Evolutionary conservation across 2,888 invertebrate species (phyloP), one percentile per base, ranked within the genome.

Genomic region (Philereme transversata): DNA sequence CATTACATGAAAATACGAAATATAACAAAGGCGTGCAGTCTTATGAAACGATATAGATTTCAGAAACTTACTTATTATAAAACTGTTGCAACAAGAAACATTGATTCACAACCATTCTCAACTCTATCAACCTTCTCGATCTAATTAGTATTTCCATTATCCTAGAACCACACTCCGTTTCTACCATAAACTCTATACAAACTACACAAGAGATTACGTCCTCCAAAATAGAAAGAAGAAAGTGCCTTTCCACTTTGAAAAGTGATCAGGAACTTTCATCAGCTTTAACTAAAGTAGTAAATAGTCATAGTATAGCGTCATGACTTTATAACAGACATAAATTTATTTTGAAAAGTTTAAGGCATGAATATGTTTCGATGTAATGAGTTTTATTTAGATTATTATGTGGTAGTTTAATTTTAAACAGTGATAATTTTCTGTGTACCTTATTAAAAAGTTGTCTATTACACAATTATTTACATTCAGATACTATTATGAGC

Each of bases 81-180:
- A 81, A 79, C 74, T 76, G 81, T 75, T 70, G 78, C 81, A 87
- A 86, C 87, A 85, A 84, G 81, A 83, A 82, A 79, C 76, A 79
- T 75, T 77, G 80, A 79, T 77, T 79, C 87, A 87, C 87, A 87
- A 87, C 87, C 87, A 79, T 86, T 80, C 84, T 79, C 82, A 73
- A 78, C 71, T 74, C 76, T 81, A 80, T 75, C 75, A 76, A 79
- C 72, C 76, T 51, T 62, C 62, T 67, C 64, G 66, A 66, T 63
- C 62, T 67, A 62, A 64, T 48, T 51, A 59, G 53, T 57, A 61
- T 59, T 62, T 58, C 41, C 49, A 55, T 58, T 65, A 68, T 65
- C 62, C 65, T 68, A 68, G 49, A 60, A 64, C 54, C 67, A 64
- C 70, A 74, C 69, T 60, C 65, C 38, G 41, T 62, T 67, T 64